Conservation (phyloP, 2,113 vertebrate genomes). For the Lutjanus erythropterus region DNA sequence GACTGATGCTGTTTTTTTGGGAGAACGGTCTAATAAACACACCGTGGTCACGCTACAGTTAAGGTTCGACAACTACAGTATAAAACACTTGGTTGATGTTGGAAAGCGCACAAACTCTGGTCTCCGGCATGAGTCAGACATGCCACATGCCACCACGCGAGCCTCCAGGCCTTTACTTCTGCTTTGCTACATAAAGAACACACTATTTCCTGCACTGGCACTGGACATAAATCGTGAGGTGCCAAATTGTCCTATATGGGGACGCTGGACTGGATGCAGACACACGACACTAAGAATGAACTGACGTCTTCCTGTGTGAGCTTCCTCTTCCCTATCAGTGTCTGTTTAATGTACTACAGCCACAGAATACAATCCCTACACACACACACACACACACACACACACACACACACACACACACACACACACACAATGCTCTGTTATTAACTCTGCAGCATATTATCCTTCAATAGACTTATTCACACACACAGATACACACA, state of each 20-base stretch:
- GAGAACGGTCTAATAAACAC: background rate
- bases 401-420: constrained; percentile 16
- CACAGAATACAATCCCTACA: constrained; percentile 1
- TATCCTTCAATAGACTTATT: constrained; percentile 68
- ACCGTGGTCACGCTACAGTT: background rate
- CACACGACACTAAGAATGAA: background rate
- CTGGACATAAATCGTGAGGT: background rate
- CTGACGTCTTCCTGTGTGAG: constrained; percentile 27
- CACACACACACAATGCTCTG: constrained; percentile 47
- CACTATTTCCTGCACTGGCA: background rate
- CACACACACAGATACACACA: constrained; percentile 29
- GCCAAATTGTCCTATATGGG: background rate
- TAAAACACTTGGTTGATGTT: too few species aligned
- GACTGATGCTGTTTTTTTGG: too few species aligned
- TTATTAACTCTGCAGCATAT: constrained; percentile 48
- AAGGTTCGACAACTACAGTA: too few species aligned
- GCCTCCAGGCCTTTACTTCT: background rate
- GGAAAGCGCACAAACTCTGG: background rate
- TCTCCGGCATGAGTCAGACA: background rate
- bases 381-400: constrained; percentile 32
- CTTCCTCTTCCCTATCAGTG: background rate
- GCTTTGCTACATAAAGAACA: background rate
- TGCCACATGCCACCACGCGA: background rate
- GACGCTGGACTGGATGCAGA: background rate
- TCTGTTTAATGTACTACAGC: background rate